Percentiles rank a stretch among this genome's conserved stretches.
Evolutionary conservation across 30 jellyfish, hydroid and myxozoan genomes (phyloP).

Genomic region (Turritopsis dohrnii): DNA sequence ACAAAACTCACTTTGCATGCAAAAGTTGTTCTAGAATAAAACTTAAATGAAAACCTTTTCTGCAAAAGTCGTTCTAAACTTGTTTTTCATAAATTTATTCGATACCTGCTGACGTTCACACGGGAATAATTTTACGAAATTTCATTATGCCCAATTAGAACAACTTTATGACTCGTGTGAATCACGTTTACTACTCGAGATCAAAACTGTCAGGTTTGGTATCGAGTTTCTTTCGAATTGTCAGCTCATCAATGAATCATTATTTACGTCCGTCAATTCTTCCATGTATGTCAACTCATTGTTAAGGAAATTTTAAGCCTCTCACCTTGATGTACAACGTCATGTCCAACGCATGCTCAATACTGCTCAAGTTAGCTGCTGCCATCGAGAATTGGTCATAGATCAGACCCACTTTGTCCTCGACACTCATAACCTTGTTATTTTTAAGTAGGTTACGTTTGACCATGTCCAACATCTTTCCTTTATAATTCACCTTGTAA

Average conservation of each 20-base stretch:
- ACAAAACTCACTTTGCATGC: too few species aligned
- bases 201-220: too few species aligned
- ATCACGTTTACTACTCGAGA: too few species aligned
- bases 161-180: too few species aligned
- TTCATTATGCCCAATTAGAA: too few species aligned
- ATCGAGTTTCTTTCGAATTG: background rate
- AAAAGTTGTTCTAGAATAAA: too few species aligned
- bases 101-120: too few species aligned
- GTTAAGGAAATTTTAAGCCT: background rate
- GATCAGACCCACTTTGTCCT: slow-evolving; percentile 68
- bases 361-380: slow-evolving; percentile 44
- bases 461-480: slow-evolving; percentile 42
- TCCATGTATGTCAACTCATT: background rate
- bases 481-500: slow-evolving; percentile 58
- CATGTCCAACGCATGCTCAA: slow-evolving; percentile 40
- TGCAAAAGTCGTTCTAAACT: too few species aligned
- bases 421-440: slow-evolving; percentile 47
- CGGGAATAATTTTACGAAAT: too few species aligned
- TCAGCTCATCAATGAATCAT: background rate
- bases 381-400: slow-evolving; percentile 79
- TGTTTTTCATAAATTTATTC: too few species aligned
- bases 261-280: background rate
- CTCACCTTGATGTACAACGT: slow-evolving; percentile 39
- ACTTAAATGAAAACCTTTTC: too few species aligned
- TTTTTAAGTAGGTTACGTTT: slow-evolving; percentile 34